Conservation (phyloP, 2,113 vertebrate genomes). For the Odontophorus gujanensis region DNA sequence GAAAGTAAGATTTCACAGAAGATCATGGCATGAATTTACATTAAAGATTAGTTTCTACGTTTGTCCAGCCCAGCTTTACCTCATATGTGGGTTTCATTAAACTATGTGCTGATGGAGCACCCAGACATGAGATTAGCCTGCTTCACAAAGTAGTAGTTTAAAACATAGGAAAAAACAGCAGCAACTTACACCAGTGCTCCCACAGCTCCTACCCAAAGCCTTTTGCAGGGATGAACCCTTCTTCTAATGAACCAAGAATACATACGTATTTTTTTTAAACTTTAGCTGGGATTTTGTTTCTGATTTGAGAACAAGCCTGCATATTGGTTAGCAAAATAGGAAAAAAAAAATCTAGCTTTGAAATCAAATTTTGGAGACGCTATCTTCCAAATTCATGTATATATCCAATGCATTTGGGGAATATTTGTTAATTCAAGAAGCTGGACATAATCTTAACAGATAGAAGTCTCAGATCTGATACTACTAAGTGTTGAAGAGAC, state of each 20-base stretch:
- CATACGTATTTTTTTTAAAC: conserved; percentile 17
- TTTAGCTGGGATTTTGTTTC: conserved; percentile 4
- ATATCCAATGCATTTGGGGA: background rate
- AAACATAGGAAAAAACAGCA: background rate
- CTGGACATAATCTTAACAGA: background rate
- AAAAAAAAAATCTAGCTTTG: background rate
- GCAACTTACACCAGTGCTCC: background rate
- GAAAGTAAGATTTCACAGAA: background rate
- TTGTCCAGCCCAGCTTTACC: background rate
- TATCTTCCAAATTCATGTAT: background rate
- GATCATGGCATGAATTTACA: background rate
- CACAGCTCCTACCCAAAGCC: background rate
- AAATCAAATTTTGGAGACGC: conserved; percentile 36
- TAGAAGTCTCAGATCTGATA: background rate
- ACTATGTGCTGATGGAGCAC: background rate
- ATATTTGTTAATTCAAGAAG: background rate
- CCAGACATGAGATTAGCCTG: background rate
- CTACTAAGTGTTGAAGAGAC: background rate
- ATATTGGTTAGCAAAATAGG: conserved; percentile 9
- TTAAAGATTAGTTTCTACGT: background rate
- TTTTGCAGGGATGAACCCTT: background rate
- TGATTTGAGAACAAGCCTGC: conserved; percentile 14
- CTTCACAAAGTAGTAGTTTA: background rate
- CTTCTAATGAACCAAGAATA: background rate
- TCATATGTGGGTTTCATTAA: background rate